These are phyloP conservation scores for Ascaphus truei DNA, from an alignment of 2,113 vertebrate genomes.

Conservation along the genomic window DNA sequence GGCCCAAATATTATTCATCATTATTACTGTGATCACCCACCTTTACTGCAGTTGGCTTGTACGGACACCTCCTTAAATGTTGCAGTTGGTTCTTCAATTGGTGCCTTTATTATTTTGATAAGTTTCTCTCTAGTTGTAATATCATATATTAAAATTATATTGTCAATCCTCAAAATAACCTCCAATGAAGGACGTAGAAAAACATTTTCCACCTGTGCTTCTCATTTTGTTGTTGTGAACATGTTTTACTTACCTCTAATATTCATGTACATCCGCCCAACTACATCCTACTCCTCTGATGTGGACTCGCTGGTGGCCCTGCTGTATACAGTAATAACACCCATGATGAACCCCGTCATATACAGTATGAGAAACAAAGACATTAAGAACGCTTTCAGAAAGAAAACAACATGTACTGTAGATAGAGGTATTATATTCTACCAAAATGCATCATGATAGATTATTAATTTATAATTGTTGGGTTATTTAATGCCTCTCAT, in stretches of 20 bases:
- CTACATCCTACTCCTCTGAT: conserved; percentile 19
- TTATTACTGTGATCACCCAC: too few relatives aligned
- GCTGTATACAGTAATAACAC: conserved; percentile 44
- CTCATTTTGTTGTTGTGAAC: conserved; percentile 44
- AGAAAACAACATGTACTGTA: conserved; percentile 35
- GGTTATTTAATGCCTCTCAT: too few relatives aligned
- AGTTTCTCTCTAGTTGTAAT: neutral
- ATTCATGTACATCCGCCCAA: conserved; percentile 46
- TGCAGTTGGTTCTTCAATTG: too few relatives aligned
- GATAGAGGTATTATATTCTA: too few relatives aligned
- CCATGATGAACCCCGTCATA: conserved; percentile 51
- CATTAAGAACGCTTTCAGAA: conserved; percentile 35
- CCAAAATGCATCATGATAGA: too few relatives aligned
- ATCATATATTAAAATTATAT: conserved; percentile 16
- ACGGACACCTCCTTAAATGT: too few relatives aligned
- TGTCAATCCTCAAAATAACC: conserved; percentile 11
- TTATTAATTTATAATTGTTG: too few relatives aligned
- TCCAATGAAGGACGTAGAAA: conserved; percentile 4
- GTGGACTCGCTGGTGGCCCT: conserved; percentile 46
- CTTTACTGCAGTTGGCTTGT: too few relatives aligned
- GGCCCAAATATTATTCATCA: too few relatives aligned
- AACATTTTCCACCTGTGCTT: conserved; percentile 45
- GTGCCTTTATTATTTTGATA: too few relatives aligned
- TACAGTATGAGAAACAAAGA: conserved; percentile 48
- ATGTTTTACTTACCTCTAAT: conserved; percentile 46